Evolutionary conservation across 2,888 invertebrate genomes (phyloP).

Genomic region (Cepaea hortensis): DNA sequence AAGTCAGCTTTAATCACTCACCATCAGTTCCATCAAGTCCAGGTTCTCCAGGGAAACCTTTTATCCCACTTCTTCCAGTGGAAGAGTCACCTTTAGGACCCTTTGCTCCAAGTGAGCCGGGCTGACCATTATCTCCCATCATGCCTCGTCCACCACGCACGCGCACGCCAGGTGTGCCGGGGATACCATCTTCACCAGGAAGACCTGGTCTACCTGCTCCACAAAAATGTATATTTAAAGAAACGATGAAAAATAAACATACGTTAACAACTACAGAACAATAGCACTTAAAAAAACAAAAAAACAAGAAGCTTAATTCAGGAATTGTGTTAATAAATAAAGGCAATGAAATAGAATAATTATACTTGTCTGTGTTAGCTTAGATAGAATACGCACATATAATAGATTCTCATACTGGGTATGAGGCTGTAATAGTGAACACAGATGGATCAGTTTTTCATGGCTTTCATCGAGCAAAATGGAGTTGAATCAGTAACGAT

Average conservation of each 20-base stretch:
- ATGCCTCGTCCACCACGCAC: constrained; percentile 56
- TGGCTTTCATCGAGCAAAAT: no score
- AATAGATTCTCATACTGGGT: no score
- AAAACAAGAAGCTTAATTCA: neutral
- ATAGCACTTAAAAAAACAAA: neutral
- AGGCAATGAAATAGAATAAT: no score
- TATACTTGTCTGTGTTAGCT: no score
- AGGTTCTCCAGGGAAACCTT: constrained; percentile 59
- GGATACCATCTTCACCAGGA: constrained; percentile 68
- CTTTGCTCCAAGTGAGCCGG: constrained; percentile 42
- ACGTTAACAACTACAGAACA: neutral
- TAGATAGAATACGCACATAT: no score
- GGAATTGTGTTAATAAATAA: no score
- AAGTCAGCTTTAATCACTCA: neutral
- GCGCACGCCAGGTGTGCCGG: constrained; percentile 70
- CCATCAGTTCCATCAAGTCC: constrained; percentile 59
- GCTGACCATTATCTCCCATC: constrained; percentile 55
- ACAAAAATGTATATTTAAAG: neutral
- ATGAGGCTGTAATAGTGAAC: no score
- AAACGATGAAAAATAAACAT: neutral
- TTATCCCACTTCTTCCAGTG: constrained; percentile 49
- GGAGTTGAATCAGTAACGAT: no score
- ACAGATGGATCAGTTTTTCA: no score
- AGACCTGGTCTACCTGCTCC: constrained; percentile 58
- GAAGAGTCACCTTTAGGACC: constrained; percentile 50